Evolutionary conservation across 1,140 invertebrate genomes (phyloP).

Genomic region (Triops cancriformis): DNA sequence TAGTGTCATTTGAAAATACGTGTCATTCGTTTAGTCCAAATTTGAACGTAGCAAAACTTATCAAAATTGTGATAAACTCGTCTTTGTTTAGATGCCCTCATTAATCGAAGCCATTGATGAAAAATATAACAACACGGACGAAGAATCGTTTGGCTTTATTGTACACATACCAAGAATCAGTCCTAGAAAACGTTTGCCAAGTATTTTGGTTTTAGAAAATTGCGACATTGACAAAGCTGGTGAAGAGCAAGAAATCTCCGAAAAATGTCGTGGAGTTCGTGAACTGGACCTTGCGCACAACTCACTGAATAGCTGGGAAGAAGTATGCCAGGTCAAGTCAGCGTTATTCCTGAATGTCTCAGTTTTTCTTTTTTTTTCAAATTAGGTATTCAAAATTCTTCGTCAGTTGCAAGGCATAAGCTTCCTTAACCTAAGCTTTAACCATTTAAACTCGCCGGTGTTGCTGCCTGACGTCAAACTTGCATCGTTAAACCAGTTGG

Average conservation of each 20-base stretch:
- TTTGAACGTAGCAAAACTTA: not conserved
- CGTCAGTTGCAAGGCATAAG: slow-evolving; percentile 75
- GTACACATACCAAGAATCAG: slow-evolving; percentile 4
- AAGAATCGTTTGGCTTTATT: slow-evolving; percentile 16
- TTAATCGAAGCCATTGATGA: slow-evolving; percentile 21
- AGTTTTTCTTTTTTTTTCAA: slow-evolving; percentile 31
- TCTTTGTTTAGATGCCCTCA: not conserved
- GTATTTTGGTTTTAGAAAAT: slow-evolving; percentile 24
- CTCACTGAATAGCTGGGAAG: slow-evolving; percentile 70
- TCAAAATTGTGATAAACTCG: not conserved
- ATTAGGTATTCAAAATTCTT: slow-evolving; percentile 71
- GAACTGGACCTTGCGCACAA: slow-evolving; percentile 87
- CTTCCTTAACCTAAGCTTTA: slow-evolving; percentile 86
- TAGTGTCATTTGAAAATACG: not conserved
- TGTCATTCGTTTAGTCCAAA: not conserved
- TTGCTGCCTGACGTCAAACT: slow-evolving; percentile 36
- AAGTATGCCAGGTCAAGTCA: slow-evolving; percentile 54
- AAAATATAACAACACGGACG: slow-evolving; percentile 23
- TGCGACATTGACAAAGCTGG: slow-evolving; percentile 41
- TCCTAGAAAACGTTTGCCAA: slow-evolving; percentile 20
- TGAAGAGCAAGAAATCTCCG: slow-evolving; percentile 61
- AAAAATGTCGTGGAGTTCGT: slow-evolving; percentile 73
- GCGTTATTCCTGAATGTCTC: not conserved
- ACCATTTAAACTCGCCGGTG: slow-evolving; percentile 47
- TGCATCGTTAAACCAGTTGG: slow-evolving; percentile 61